These are phyloP conservation scores for Urocynchramus pylzowi DNA, from an alignment of 2,113 vertebrate genomes.

Conservation along the genomic window DNA sequence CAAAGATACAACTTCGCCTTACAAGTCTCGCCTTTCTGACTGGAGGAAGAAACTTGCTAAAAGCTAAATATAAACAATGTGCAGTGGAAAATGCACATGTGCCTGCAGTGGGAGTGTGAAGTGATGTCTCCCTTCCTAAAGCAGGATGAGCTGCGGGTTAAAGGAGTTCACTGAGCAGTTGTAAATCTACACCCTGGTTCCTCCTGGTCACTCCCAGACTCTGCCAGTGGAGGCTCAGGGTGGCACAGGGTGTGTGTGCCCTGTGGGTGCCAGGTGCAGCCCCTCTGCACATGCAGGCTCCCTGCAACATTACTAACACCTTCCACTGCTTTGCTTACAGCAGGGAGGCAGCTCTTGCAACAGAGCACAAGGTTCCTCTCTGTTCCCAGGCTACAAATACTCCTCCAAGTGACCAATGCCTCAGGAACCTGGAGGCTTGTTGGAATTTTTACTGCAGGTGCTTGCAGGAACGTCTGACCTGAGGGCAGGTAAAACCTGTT, in stretches of 20 bases:
- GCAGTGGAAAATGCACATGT: background rate
- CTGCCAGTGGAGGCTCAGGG: background rate
- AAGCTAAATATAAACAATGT: background rate
- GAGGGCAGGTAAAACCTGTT: slow-evolving; percentile 60
- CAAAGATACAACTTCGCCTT: background rate
- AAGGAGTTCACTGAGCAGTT: background rate
- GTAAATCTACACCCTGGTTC: background rate
- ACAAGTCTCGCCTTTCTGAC: background rate
- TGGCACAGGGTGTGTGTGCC: background rate
- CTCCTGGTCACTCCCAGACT: background rate
- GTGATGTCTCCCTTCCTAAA: background rate
- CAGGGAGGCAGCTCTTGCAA: background rate
- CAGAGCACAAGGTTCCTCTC: background rate
- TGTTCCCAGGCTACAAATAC: background rate
- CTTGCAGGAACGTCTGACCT: slow-evolving; percentile 1
- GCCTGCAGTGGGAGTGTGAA: background rate
- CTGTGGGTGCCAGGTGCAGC: background rate
- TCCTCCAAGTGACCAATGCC: background rate
- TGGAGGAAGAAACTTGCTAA: background rate
- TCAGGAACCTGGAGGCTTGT: background rate
- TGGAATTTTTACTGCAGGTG: slow-evolving; percentile 48
- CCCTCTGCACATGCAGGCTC: background rate
- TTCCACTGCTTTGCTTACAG: background rate
- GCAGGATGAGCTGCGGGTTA: background rate
- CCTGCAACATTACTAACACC: background rate